Base-by-base conservation (phyloP, 2,113 vertebrate species). In the Archilochus colubris region DNA sequence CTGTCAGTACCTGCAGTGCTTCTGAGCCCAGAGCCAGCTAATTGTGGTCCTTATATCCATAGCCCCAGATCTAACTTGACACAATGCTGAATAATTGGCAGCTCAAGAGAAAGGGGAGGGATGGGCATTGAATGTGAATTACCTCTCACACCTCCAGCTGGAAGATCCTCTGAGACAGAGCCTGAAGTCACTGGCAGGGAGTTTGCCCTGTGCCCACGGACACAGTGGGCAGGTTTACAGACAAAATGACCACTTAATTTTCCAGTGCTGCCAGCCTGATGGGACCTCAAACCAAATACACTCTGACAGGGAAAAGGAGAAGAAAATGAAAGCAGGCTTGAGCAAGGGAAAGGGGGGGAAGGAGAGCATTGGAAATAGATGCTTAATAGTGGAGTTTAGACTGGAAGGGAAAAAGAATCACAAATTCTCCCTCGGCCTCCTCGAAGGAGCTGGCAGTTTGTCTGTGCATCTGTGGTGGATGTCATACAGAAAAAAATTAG, bases 81-180 rank as follows among this genome's bases (percentile, higher is more conserved):
- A 96, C 89, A 94, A 59, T 63, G 51, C 91, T 15, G 58, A 19
- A 38, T 95, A 95, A 94, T 91, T 93, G 96, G 90, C 96, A 95
- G 93, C 95, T 93, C 89, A 8, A 67, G 93, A 95, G 81, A 95
- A 55, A 22, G 5, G 58, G 55, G 43, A 88, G 87, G 94, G 89
- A 95, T 27, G 31, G 88, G 80, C 80, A 70, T 1, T 40, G 94
- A 81, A 96, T 95, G 91, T 18, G 66, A 96, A 96, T 96, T 92
- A 93, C 86, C 83, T 92, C 82, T 87, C 50, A n/a, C 63, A 88
- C 84, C 84, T 87, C 66, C 68, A 82, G 80, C 80, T 54, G 48
- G 44, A 66, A 77, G 66, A 84, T 89, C 87, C 87, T 86, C 76
- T 0, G 50, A 88, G 92, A 82, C 67, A 74, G 54, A 40, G 66